phyloP scores from a whole-genome alignment of 2,888 invertebrate species.

The Idaea aversata region DNA sequence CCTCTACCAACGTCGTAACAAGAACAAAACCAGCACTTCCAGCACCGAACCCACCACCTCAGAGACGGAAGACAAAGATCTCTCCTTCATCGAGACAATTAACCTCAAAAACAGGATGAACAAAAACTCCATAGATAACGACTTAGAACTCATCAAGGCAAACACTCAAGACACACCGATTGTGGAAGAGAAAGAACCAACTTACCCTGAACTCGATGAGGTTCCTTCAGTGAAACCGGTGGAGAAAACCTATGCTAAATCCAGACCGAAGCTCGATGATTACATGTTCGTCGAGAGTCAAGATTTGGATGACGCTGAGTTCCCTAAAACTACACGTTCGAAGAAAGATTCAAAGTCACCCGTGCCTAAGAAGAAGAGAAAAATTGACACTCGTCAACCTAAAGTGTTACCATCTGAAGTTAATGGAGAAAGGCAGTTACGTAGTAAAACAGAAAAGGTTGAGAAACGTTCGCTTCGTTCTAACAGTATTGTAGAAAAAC shows the following conservation, averaged over 20 bases:
- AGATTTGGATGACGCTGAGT: constrained; percentile 61
- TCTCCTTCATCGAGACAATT: constrained; percentile 54
- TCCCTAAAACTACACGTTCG: constrained; percentile 52
- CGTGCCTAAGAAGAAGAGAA: constrained; percentile 64
- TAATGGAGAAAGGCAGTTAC: constrained; percentile 40
- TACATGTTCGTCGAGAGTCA: constrained; percentile 69
- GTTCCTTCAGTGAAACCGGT: constrained; percentile 65
- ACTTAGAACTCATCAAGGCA: constrained; percentile 66
- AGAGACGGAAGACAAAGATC: constrained; percentile 35
- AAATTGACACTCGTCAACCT: constrained; percentile 46
- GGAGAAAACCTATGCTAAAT: constrained; percentile 67
- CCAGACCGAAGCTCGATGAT: constrained; percentile 65
- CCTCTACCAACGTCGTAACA: constrained; percentile 69
- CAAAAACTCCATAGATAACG: constrained; percentile 67
- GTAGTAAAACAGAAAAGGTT: constrained; percentile 38
- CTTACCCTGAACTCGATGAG: constrained; percentile 53
- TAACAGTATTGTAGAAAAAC: constrained; percentile 34
- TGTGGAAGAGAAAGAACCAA: constrained; percentile 45
- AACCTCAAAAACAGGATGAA: constrained; percentile 59
- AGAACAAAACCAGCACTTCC: constrained; percentile 61
- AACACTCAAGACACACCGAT: constrained; percentile 61
- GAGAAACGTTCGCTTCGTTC: constrained; percentile 37
- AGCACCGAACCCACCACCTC: constrained; percentile 50
- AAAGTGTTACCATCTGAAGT: constrained; percentile 31
- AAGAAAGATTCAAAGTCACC: constrained; percentile 55